Evolutionary conservation across 2,113 vertebrate genomes (phyloP).

Genomic region (Scopus umbretta): DNA sequence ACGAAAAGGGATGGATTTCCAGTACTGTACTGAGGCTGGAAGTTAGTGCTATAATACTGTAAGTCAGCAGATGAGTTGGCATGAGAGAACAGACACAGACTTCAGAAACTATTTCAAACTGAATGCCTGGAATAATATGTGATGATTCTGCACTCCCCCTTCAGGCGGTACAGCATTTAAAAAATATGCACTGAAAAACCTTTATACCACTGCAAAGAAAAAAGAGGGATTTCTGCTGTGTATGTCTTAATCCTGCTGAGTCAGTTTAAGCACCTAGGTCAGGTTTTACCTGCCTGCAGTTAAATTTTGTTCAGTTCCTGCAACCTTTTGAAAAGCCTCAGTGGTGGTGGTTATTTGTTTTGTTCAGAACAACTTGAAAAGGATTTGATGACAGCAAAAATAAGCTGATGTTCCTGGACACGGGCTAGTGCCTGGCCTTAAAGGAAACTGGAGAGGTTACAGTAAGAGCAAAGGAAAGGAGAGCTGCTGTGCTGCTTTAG

Average conservation of each 20-base stretch:
- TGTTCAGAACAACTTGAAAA: background rate
- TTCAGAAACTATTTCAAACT: background rate
- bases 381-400: background rate
- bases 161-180: background rate
- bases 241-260: background rate
- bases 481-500: background rate
- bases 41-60: background rate
- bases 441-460: background rate
- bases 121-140: background rate
- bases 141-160: background rate
- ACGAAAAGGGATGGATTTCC: background rate
- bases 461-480: background rate
- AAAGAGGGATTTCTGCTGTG: background rate
- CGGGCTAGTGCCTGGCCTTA: background rate
- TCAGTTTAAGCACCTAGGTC: background rate
- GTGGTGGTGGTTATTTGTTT: background rate
- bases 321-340: background rate
- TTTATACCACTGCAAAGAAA: background rate
- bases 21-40: background rate
- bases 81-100: background rate
- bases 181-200: background rate
- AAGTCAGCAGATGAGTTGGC: background rate
- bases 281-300: background rate
- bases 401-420: background rate
- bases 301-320: background rate